A percentile compares a stretch with the other conserved stretches of the same genome.
Evolutionary conservation across 1,140 invertebrate species (phyloP).

Genomic region (Galleria mellonella): DNA sequence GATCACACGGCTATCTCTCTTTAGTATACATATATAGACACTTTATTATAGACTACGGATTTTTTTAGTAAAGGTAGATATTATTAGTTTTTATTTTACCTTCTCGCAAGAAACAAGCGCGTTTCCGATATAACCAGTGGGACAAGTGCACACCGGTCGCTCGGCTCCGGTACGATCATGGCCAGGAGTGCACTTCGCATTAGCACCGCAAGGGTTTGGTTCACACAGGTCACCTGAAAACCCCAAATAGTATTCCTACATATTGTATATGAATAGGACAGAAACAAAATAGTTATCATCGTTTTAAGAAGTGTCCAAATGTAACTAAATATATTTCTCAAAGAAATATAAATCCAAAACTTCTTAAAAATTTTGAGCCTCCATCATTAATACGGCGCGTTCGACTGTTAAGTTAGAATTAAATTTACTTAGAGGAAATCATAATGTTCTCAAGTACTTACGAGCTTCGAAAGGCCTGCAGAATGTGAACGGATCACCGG

Average conservation of each 20-base stretch:
- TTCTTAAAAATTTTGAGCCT: no score
- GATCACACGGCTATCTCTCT: no score
- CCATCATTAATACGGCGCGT: no score
- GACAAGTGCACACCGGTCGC: slow-evolving; percentile 88
- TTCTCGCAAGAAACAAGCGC: slow-evolving; percentile 81
- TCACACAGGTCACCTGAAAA: slow-evolving; percentile 83
- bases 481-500: slow-evolving; percentile 87
- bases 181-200: slow-evolving; percentile 88
- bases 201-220: slow-evolving; percentile 88
- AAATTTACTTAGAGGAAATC: no score
- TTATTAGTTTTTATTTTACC: slow-evolving; percentile 34
- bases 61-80: no score
- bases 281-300: no score
- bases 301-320: no score
- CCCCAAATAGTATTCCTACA: not conserved
- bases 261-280: no score
- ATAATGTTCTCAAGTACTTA: slow-evolving; percentile 49
- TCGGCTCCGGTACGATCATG: slow-evolving; percentile 87
- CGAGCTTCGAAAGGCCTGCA: slow-evolving; percentile 87
- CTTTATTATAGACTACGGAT: no score
- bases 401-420: no score
- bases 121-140: slow-evolving; percentile 87
- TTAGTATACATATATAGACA: no score
- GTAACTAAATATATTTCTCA: not conserved
- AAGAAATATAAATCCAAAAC: no score